phyloP scores from a whole-genome alignment of 2,888 invertebrate genomes.

The Troides helena region DNA sequence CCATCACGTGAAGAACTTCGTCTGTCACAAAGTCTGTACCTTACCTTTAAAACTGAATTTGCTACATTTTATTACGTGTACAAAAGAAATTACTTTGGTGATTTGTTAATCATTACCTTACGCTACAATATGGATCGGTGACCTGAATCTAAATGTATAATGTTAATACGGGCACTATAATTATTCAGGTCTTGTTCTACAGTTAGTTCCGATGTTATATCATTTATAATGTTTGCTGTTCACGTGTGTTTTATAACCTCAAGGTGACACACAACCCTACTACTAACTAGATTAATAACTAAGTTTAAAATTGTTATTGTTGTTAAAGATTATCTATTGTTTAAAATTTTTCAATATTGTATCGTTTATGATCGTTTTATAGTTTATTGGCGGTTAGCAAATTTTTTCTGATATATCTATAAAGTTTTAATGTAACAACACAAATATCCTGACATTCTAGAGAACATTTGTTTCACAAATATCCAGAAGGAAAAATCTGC shows the following conservation, averaged over 20 bases:
- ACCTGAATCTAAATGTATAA: conserved; percentile 11
- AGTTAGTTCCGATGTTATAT: not conserved
- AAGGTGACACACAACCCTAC: not conserved
- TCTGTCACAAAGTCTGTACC: too few species aligned
- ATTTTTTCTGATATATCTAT: not conserved
- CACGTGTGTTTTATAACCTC: not conserved
- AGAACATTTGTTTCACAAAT: not conserved
- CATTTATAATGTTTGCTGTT: not conserved
- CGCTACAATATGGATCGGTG: conserved; percentile 1
- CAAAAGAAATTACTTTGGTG: conserved; percentile 2
- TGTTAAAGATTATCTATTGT: too few species aligned
- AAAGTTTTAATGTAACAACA: not conserved
- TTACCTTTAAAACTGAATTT: not conserved
- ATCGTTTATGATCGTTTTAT: not conserved
- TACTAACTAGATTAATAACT: not conserved
- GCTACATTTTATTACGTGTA: conserved; percentile 1
- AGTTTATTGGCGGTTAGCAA: not conserved
- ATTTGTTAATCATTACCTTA: conserved; percentile 10
- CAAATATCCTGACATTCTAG: not conserved
- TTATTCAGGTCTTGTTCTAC: conserved; percentile 12
- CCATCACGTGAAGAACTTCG: not conserved
- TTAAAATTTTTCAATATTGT: too few species aligned
- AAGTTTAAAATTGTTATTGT: not conserved
- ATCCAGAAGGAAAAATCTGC: not conserved
- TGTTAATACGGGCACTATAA: conserved; percentile 7